A percentile compares a stretch with the other conserved stretches of the same genome.
phyloP scores from a whole-genome alignment of 1,140 invertebrate species.

The Adelges cooleyi region DNA sequence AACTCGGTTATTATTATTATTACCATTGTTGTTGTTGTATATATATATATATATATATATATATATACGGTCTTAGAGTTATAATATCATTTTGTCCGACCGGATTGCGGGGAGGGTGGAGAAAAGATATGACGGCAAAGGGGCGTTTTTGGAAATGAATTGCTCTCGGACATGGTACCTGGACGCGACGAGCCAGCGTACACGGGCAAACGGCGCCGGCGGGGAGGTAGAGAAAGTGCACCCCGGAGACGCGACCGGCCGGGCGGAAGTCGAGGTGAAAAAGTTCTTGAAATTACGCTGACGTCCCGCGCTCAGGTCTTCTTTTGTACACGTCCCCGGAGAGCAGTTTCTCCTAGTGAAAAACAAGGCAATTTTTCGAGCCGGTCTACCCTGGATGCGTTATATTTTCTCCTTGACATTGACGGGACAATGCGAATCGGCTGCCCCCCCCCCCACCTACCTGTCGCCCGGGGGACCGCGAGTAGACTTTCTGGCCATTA shows the following conservation, averaged over 20 bases:
- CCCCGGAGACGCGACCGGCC: not conserved
- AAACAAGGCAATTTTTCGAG: conserved; percentile 24
- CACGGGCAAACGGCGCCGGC: not conserved
- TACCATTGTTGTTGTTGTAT: too few species aligned
- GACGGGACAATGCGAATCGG: not conserved
- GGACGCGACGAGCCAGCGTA: not conserved
- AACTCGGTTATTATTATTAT: too few species aligned
- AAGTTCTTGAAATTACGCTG: conserved; percentile 21
- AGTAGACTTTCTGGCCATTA: too few species aligned
- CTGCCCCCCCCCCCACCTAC: too few species aligned
- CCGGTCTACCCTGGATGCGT: not conserved
- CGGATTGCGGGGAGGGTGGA: not conserved
- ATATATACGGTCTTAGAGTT: too few species aligned
- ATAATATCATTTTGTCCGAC: too few species aligned
- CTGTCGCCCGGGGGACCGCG: not conserved
- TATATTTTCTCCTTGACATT: not conserved
- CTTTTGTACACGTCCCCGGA: conserved; percentile 10
- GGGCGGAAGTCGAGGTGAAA: not conserved
- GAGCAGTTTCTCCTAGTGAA: conserved; percentile 10
- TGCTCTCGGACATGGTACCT: not conserved
- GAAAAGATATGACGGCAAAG: not conserved
- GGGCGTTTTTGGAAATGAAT: not conserved
- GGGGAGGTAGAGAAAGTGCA: conserved; percentile 8
- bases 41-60: too few species aligned
- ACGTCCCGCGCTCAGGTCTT: not conserved